Percentiles rank a stretch among this genome's conserved stretches.
phyloP scores from a whole-genome alignment of 1,140 invertebrate genomes.

The Drosophila obscura region DNA sequence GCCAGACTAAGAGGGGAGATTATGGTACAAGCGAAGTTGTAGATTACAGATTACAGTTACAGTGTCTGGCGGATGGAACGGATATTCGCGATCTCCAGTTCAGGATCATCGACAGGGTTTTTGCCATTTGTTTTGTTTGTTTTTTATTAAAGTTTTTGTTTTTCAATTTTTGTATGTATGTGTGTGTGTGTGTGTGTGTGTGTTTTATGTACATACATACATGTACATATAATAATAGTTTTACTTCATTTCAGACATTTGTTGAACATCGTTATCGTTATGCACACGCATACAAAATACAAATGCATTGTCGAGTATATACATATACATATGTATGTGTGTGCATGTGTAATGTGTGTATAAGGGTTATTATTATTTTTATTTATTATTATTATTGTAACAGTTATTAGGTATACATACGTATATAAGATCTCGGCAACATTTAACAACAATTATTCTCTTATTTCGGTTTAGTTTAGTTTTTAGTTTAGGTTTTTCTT shows the following conservation, averaged over 20 bases:
- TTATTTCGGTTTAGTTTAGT: slow-evolving; percentile 49
- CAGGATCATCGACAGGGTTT: neutral
- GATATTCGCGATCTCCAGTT: neutral
- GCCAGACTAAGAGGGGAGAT: too few relatives aligned
- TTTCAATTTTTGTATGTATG: neutral
- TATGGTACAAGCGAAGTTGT: too few relatives aligned
- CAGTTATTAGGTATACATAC: slow-evolving; percentile 58
- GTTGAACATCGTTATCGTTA: slow-evolving; percentile 55
- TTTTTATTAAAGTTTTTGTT: slow-evolving; percentile 4
- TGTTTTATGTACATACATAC: slow-evolving; percentile 13
- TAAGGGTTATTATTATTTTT: slow-evolving; percentile 29
- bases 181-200: slow-evolving; percentile 19
- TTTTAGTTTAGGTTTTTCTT: slow-evolving; percentile 11
- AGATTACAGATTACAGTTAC: too few relatives aligned
- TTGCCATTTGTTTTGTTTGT: neutral
- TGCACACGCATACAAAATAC: slow-evolving; percentile 35
- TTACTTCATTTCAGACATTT: slow-evolving; percentile 66
- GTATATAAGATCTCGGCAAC: slow-evolving; percentile 59
- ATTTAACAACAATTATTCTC: slow-evolving; percentile 56
- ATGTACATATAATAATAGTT: slow-evolving; percentile 60
- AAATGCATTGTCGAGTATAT: slow-evolving; percentile 14
- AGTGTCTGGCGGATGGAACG: too few relatives aligned
- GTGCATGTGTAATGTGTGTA: slow-evolving; percentile 30
- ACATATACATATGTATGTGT: slow-evolving; percentile 28
- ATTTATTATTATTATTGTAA: slow-evolving; percentile 47